Evolutionary conservation across 2,888 invertebrate genomes (phyloP).

Genomic region (Lasioglossum marginatum): DNA sequence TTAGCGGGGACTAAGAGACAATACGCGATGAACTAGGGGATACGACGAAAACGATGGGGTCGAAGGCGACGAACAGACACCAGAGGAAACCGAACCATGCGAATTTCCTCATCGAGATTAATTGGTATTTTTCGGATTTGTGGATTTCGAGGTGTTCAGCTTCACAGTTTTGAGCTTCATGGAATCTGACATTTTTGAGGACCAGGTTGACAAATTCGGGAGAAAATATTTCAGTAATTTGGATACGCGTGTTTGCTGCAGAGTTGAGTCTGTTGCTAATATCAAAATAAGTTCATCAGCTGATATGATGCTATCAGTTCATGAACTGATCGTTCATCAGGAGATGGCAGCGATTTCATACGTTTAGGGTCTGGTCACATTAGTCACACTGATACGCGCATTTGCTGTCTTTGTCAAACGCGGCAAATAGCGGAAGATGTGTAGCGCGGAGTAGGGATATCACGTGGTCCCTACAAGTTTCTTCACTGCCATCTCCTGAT

Average conservation of each 20-base stretch:
- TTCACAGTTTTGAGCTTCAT: neutral
- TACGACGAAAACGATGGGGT: conserved; percentile 21
- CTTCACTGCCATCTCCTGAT: too few relatives aligned
- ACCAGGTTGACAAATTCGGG: neutral
- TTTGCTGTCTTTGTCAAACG: too few relatives aligned
- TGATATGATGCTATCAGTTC: too few relatives aligned
- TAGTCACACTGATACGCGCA: too few relatives aligned
- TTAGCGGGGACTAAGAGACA: conserved; percentile 50
- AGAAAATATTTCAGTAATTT: neutral
- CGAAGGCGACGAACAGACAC: conserved; percentile 26
- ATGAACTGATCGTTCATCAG: too few relatives aligned
- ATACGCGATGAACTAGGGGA: conserved; percentile 44
- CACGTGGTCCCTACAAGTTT: too few relatives aligned
- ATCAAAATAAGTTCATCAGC: too few relatives aligned
- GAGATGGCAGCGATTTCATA: too few relatives aligned
- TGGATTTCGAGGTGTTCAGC: neutral
- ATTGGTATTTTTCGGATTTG: neutral
- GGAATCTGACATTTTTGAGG: neutral
- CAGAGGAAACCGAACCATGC: neutral
- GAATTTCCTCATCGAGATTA: neutral
- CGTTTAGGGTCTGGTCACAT: too few relatives aligned
- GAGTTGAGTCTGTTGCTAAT: neutral
- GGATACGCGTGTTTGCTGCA: neutral
- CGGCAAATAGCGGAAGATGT: too few relatives aligned
- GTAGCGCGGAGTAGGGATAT: too few relatives aligned